phyloP scores from a whole-genome alignment of 2,888 invertebrate genomes.

The Cataglyphis altisquamis region DNA sequence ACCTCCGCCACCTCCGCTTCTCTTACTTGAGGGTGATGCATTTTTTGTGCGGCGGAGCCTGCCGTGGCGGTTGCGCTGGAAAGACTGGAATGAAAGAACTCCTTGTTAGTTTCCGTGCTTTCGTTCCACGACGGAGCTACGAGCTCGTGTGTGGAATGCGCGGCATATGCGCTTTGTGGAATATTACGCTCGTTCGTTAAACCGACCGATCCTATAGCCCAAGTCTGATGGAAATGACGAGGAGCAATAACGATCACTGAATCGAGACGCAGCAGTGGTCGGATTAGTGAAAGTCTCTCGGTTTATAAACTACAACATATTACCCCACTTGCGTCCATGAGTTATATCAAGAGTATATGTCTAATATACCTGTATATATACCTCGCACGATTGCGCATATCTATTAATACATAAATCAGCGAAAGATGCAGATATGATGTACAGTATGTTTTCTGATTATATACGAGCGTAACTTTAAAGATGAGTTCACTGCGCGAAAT shows the following conservation, averaged over 20 bases:
- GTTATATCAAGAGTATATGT: not conserved
- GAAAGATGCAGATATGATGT: slow-evolving; percentile 2
- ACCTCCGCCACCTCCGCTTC: slow-evolving; percentile 40
- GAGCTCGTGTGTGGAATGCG: slow-evolving; percentile 50
- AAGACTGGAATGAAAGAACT: slow-evolving; percentile 81
- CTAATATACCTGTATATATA: not conserved
- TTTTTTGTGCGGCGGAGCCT: slow-evolving; percentile 73
- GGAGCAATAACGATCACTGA: slow-evolving; percentile 11
- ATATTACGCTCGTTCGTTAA: slow-evolving; percentile 46
- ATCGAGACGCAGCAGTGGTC: not conserved
- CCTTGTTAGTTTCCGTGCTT: slow-evolving; percentile 78
- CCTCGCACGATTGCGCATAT: not conserved
- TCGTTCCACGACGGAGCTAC: slow-evolving; percentile 29
- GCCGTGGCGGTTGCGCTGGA: slow-evolving; percentile 77
- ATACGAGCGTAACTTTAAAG: not conserved
- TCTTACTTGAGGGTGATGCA: slow-evolving; percentile 58
- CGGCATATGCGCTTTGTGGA: slow-evolving; percentile 63
- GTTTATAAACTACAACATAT: not conserved
- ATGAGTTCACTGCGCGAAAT: not conserved
- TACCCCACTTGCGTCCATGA: slow-evolving; percentile 18
- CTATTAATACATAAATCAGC: not conserved
- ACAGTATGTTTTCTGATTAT: not conserved
- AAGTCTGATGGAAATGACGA: not conserved
- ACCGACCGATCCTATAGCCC: slow-evolving; percentile 16
- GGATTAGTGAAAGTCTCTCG: slow-evolving; percentile 50